Evolutionary conservation across 2,113 vertebrate genomes (phyloP), one percentile per base, ranked within the genome.

Genomic region (Pterophyllum scalare): DNA sequence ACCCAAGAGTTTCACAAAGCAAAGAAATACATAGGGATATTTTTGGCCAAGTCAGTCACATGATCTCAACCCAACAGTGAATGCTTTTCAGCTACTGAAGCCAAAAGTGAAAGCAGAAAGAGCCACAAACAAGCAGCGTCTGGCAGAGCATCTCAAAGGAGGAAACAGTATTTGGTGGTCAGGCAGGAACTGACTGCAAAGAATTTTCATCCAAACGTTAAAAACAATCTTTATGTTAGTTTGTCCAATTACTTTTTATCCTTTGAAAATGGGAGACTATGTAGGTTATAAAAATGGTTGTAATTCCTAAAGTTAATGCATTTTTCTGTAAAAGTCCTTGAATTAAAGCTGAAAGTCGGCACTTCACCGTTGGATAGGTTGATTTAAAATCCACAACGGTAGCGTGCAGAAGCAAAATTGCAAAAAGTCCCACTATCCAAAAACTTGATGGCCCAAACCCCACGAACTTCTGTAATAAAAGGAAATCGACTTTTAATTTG

Each of bases 401-500:
- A 2, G 35, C 2, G 35, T 38, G 8, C 35, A 38, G 35, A 38
- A 9, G 35, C 35, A 9, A 38, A 38, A 38, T 38, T 38, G 11
- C 38, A 40, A 40, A 40, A 40, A 40, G 38, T 11, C n/a, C n/a
- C n/a, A n/a, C n/a, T n/a, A 10, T 12, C 38, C 38, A 40, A 49
- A 70, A 49, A 70, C 40, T 24, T 49, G 17, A 70, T 28, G 10
- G 10, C 28, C 9, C 24, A 24, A 70, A 49, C 24, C 28, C 19
- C 40, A 31, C 20, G 19, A 43, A 20, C 26, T 61, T n/a, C 7
- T 77, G 12, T 19, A n/a, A 67, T 46, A 46, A 67, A 60, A 49
- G 12, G 24, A 9, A 6, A 1, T 13, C 7, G 1, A 11, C 56
- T 80, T 86, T 90, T 91, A 93, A 19, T 80, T 90, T 91, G 93